Conservation (phyloP, 2,113 vertebrate species). For the Sebastes schlegelii region DNA sequence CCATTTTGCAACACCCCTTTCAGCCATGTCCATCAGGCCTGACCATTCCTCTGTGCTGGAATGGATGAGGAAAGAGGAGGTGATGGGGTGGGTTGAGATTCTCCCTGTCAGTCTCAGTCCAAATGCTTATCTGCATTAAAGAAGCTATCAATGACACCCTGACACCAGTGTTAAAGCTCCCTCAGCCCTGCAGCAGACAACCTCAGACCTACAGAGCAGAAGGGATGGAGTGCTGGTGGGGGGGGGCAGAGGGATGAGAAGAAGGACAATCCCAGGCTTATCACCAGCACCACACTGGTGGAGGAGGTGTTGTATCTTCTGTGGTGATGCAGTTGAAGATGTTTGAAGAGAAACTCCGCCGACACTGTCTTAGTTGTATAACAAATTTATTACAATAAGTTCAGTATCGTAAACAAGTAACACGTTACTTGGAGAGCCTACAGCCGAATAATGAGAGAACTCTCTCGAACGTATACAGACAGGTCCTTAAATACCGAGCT, state of each 20-base stretch:
- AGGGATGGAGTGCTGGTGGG: too few species aligned
- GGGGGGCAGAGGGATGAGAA: neutral
- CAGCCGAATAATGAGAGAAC: too few species aligned
- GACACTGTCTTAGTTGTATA: too few species aligned
- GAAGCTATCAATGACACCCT: conserved; percentile 37
- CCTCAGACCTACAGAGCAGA: neutral
- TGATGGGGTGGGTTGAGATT: neutral
- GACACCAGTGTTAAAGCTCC: conserved; percentile 14
- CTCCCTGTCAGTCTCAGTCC: conserved; percentile 24
- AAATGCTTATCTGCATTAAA: conserved; percentile 66
- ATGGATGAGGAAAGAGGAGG: neutral
- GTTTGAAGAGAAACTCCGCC: too few species aligned
- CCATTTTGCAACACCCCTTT: too few species aligned
- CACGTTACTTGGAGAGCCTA: too few species aligned
- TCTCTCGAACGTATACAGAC: too few species aligned
- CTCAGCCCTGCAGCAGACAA: conserved; percentile 15
- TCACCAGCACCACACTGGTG: conserved; percentile 10
- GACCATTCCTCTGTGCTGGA: neutral
- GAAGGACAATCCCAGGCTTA: conserved; percentile 12
- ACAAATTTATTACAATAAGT: too few species aligned
- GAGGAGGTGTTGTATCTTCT: too few species aligned
- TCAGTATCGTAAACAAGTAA: too few species aligned
- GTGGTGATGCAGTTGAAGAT: too few species aligned
- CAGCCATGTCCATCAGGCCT: neutral
- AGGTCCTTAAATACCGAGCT: too few species aligned